These are phyloP conservation scores for Drosophila trichaetosa DNA, from an alignment of 2,888 invertebrate species.

Conservation along the genomic window DNA sequence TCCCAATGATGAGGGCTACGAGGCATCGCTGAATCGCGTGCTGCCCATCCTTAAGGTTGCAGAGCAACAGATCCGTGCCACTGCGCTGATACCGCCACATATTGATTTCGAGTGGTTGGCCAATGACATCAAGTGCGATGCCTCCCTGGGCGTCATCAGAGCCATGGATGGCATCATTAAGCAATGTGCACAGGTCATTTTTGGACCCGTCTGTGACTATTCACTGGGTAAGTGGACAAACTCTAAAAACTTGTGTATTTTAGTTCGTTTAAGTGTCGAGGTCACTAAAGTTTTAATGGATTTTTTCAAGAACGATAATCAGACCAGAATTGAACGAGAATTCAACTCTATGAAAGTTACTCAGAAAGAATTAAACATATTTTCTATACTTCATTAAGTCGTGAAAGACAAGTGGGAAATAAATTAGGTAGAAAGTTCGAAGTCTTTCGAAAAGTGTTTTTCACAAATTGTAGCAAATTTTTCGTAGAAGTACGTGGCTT, in stretches of 20 bases:
- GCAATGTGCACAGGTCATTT: constrained; percentile 91
- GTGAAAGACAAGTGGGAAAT: neutral
- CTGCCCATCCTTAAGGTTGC: constrained; percentile 88
- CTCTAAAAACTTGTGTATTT: neutral
- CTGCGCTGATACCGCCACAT: constrained; percentile 87
- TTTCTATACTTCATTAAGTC: neutral
- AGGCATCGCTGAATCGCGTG: constrained; percentile 87
- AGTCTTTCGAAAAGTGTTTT: neutral
- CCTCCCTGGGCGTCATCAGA: constrained; percentile 89
- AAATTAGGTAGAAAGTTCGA: neutral
- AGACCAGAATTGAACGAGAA: neutral
- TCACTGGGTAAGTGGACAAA: constrained; percentile 88
- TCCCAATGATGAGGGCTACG: constrained; percentile 87
- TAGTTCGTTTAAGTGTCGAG: neutral
- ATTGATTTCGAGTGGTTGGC: constrained; percentile 87
- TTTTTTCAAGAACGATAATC: neutral
- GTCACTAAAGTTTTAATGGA: neutral
- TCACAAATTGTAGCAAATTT: too few relatives aligned
- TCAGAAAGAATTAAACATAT: neutral
- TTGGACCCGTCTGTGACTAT: constrained; percentile 93
- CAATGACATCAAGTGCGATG: constrained; percentile 90
- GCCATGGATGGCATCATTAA: constrained; percentile 90
- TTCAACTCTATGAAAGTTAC: neutral
- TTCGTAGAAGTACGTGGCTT: too few relatives aligned
- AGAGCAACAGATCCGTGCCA: constrained; percentile 86